Conservation (phyloP, 2,888 invertebrate genomes). For the Tineola bisselliella region DNA sequence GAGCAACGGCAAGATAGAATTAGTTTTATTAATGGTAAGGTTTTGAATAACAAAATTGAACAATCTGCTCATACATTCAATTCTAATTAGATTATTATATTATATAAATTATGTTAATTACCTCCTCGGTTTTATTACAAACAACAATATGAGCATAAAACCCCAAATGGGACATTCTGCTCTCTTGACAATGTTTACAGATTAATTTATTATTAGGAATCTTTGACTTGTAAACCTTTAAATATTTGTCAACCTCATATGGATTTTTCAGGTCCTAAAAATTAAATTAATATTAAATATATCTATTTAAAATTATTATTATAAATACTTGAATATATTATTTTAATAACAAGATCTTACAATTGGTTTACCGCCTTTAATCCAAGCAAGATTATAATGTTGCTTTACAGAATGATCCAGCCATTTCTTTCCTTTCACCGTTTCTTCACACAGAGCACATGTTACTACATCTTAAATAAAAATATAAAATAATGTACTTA, state of each 20-base stretch:
- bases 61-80: too few species aligned
- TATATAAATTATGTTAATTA: slow-evolving; percentile 24
- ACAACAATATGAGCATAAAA: slow-evolving; percentile 69
- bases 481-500: too few species aligned
- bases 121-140: slow-evolving; percentile 69
- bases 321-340: too few species aligned
- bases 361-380: slow-evolving; percentile 33
- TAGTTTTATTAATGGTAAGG: too few species aligned
- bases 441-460: slow-evolving; percentile 35
- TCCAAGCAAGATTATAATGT: slow-evolving; percentile 49
- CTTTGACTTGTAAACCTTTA: slow-evolving; percentile 48
- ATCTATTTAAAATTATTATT: too few species aligned
- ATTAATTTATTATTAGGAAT: slow-evolving; percentile 36
- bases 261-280: slow-evolving; percentile 65
- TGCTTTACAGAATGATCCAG: slow-evolving; percentile 31
- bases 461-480: slow-evolving; percentile 14
- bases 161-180: slow-evolving; percentile 63
- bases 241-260: slow-evolving; percentile 45
- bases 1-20: too few species aligned
- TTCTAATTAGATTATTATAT: too few species aligned
- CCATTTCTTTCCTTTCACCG: slow-evolving; percentile 27
- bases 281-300: too few species aligned
- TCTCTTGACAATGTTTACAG: slow-evolving; percentile 64
- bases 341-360: slow-evolving; percentile 25
- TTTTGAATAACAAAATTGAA: too few species aligned